phyloP scores from a whole-genome alignment of 2,797 vertebrate species.

The Microcaecilia unicolor region DNA sequence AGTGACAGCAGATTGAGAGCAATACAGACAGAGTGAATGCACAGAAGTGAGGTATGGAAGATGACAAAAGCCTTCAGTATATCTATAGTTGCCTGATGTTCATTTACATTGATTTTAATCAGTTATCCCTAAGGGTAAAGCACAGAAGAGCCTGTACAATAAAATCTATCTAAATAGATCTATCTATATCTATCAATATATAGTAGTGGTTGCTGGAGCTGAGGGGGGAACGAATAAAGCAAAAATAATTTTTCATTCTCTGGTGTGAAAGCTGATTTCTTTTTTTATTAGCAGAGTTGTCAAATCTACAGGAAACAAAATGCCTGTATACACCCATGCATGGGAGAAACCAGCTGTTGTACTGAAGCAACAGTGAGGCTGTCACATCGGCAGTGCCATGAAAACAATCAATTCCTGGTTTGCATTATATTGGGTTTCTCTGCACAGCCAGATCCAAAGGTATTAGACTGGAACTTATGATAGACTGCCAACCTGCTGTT shows the following conservation, averaged over 20 bases:
- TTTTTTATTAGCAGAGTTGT: slow-evolving; percentile 14
- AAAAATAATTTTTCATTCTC: slow-evolving; percentile 14
- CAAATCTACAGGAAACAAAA: slow-evolving; percentile 2
- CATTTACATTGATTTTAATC: slow-evolving; percentile 21
- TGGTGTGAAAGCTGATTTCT: slow-evolving; percentile 4
- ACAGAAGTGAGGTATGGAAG: slow-evolving; percentile 1
- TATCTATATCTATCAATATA: too few relatives aligned
- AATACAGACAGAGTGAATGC: too few relatives aligned
- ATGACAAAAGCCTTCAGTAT: slow-evolving; percentile 7
- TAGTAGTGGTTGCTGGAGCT: too few relatives aligned
- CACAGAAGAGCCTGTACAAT: background rate
- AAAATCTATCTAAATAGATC: too few relatives aligned
- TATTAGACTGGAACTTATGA: slow-evolving; percentile 3
- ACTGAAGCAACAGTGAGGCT: background rate
- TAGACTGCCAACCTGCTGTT: slow-evolving; percentile 1
- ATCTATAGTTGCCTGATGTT: background rate
- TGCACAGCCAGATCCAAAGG: slow-evolving; percentile 7
- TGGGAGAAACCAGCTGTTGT: slow-evolving; percentile 9
- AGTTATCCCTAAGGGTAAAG: slow-evolving; percentile 4
- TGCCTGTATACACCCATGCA: background rate
- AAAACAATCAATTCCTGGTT: slow-evolving; percentile 4
- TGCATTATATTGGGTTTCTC: background rate
- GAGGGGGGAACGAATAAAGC: background rate
- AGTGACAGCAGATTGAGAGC: background rate
- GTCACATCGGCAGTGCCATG: background rate